These are phyloP conservation scores for Phyllotis vaccarum DNA, from an alignment of 2,797 vertebrate genomes.

Conservation along the genomic window DNA sequence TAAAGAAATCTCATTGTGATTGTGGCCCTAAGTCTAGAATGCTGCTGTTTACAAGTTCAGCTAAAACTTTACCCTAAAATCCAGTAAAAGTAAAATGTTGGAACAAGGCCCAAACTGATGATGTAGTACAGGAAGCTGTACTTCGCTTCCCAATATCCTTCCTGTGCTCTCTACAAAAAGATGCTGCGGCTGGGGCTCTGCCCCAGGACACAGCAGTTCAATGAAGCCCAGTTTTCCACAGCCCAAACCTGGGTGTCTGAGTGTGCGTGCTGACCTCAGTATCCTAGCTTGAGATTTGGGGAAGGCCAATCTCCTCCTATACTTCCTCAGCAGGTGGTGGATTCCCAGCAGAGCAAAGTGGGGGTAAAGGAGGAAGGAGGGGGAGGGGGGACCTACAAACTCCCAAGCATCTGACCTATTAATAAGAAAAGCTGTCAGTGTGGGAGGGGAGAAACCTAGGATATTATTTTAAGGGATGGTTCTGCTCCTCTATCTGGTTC, in stretches of 20 bases:
- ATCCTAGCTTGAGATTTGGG: conserved; percentile 79
- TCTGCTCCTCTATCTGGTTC: conserved; percentile 74
- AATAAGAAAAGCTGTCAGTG: conserved; percentile 80
- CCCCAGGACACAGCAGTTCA: conserved; percentile 7
- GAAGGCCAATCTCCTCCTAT: conserved; percentile 74
- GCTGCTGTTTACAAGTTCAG: not conserved
- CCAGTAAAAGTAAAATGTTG: not conserved
- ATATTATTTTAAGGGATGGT: conserved; percentile 80
- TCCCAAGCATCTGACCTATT: conserved; percentile 68
- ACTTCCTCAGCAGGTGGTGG: conserved; percentile 64
- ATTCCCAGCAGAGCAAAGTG: conserved; percentile 20
- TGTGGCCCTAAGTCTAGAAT: not conserved
- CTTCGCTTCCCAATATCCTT: not conserved
- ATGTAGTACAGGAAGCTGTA: not conserved
- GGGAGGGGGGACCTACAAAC: conserved; percentile 46
- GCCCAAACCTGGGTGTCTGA: conserved; percentile 67
- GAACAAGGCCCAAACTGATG: conserved; percentile 40
- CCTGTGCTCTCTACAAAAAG: not conserved
- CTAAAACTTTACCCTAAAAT: not conserved
- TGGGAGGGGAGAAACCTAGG: conserved; percentile 68
- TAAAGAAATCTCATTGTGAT: not conserved
- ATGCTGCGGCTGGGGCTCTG: not conserved
- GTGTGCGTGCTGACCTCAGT: conserved; percentile 74
- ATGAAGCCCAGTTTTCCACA: conserved; percentile 57
- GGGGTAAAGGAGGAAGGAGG: not conserved